phyloP scores from a whole-genome alignment of 2,113 vertebrate genomes.

The Cheirogaleus medius region DNA sequence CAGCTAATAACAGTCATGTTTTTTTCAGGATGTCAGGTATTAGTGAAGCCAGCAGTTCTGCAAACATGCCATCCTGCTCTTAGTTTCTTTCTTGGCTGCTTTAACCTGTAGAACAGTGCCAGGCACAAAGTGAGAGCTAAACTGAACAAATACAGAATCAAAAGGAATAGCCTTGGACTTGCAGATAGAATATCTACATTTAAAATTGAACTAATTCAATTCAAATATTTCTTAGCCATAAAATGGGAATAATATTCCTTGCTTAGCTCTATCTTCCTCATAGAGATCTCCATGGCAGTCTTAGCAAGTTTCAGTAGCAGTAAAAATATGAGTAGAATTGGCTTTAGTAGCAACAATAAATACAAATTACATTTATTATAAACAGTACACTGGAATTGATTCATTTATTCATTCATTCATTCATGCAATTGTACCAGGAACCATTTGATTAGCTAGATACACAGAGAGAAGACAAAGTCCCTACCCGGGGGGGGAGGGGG shows the following conservation, averaged over 20 bases:
- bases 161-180: background rate
- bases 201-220: background rate
- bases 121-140: background rate
- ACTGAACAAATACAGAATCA: background rate
- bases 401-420: background rate
- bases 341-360: background rate
- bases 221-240: background rate
- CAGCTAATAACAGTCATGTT: background rate
- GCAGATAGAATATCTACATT: background rate
- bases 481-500: background rate
- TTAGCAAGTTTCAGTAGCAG: background rate
- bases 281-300: background rate
- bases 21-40: background rate
- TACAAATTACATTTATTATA: constrained; percentile 8
- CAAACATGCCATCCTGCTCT: background rate
- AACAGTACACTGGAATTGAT: background rate
- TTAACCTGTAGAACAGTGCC: background rate
- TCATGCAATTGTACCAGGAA: background rate
- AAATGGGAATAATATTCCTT: background rate
- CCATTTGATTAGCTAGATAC: background rate
- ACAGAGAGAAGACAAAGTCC: background rate
- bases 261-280: background rate
- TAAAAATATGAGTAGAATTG: background rate
- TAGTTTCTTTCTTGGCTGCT: background rate
- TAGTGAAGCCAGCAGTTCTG: background rate